Conservation (phyloP, 2,888 invertebrate genomes). For the Patella ulyssiponensis region DNA sequence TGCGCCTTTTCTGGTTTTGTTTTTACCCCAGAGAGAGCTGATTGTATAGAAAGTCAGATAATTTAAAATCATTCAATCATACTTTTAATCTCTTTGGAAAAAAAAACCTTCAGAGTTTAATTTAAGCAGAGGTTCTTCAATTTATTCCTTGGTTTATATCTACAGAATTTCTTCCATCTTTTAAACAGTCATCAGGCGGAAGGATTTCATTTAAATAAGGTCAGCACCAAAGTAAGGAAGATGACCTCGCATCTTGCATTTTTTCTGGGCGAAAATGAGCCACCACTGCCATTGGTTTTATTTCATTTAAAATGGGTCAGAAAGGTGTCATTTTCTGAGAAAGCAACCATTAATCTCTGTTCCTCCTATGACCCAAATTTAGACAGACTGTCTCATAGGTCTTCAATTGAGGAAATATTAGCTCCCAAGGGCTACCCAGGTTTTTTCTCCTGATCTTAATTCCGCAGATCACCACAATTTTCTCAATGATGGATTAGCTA, state of each 20-base stretch:
- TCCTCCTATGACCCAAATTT: constrained; percentile 1
- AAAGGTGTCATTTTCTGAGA: constrained; percentile 7
- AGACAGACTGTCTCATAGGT: constrained; percentile 2
- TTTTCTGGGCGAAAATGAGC: background rate
- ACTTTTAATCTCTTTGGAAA: constrained; percentile 7
- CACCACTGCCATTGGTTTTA: background rate
- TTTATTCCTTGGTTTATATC: too few species aligned
- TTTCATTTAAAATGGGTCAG: constrained; percentile 3
- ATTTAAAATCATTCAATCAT: constrained; percentile 9
- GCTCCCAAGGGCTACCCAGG: background rate
- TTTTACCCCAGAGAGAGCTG: background rate
- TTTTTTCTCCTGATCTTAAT: too few species aligned
- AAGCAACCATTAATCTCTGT: background rate
- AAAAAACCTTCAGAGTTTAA: background rate
- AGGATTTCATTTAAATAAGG: background rate
- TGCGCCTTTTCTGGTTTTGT: background rate
- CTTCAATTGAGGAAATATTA: constrained; percentile 3
- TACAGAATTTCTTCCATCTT: too few species aligned
- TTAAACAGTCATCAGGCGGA: too few species aligned
- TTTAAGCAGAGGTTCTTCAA: too few species aligned
- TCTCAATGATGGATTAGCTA: too few species aligned
- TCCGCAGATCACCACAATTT: too few species aligned
- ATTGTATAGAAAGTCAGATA: background rate
- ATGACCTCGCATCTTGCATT: background rate
- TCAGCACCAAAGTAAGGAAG: background rate